Evolutionary conservation across 1,140 invertebrate species (phyloP), one percentile per base, ranked within the genome.

Genomic region (Brachionus angularis): DNA sequence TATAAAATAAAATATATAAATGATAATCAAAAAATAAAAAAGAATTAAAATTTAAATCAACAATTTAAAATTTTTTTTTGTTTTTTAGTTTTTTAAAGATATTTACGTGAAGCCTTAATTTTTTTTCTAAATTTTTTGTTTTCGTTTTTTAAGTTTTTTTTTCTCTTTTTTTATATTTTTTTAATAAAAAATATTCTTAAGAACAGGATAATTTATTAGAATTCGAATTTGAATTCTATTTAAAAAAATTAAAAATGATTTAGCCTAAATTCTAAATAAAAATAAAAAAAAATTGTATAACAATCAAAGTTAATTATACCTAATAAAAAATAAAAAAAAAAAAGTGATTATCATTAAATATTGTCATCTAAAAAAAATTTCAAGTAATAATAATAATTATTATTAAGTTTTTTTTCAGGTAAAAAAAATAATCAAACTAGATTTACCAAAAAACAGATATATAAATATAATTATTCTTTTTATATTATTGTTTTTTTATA

Each of bases 261-360:
- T 33, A 27, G 33, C 33, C 27, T n/a, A 58, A 58, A 58, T 58
- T 58, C 39, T 39, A 31, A 31, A 39, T 14, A 55, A 16, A 55
- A 31, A 27, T 16, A 12, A 55, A 33, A 14, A 3, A 42, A 42
- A 42, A 5, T 42, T 42, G 16, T 42, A 42, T 42, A 42, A 42
- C 8, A 42, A 42, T 7, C 16, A 58, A 58, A 58, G 53, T 58
- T 58, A 58, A 58, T 58, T 58, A 58, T 58, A 23, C 18, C 53
- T 7, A 58, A 39, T n/a, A n/a, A 58, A 58, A 55, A 27, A 33
- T 27, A 55, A 33, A 34, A 55, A 31, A 55, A 55, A 5, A 29
- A 55, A 23, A 58, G 33, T 58, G 53, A 58, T 58, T 58, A 58
- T 58, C 53, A 58, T 58, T 34, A 39, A 58, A 58, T 58, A 58